Conservation (phyloP, 2,797 vertebrate genomes). For the Labeo calbasu region DNA sequence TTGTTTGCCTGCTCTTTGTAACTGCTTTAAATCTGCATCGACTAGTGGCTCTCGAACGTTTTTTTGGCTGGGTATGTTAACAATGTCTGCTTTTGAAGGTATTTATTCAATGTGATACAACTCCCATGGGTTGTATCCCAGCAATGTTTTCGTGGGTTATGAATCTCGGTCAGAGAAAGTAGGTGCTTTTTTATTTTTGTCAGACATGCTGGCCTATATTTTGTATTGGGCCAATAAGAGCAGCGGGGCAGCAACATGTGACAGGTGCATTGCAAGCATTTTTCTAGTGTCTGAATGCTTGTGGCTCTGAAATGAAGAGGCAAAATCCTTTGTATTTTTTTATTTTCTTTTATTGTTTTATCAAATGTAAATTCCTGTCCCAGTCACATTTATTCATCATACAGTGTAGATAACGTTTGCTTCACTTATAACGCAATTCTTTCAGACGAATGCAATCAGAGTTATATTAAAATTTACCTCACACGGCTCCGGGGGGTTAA, state of each 20-base stretch:
- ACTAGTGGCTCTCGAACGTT: constrained; percentile 25
- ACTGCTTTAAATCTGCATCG: constrained; percentile 19
- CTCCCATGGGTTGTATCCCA: constrained; percentile 21
- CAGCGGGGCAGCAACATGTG: not conserved
- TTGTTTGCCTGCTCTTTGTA: constrained; percentile 27
- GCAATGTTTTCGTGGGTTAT: constrained; percentile 41
- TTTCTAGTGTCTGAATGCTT: constrained; percentile 6
- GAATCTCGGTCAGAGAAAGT: constrained; percentile 27
- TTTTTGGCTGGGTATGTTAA: constrained; percentile 20
- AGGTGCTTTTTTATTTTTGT: not conserved
- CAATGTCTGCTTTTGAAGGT: constrained; percentile 30
- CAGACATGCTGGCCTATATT: constrained; percentile 31
- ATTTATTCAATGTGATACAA: constrained; percentile 25
- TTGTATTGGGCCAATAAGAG: not conserved
- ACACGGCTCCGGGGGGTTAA: too few relatives aligned
- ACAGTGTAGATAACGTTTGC: too few relatives aligned
- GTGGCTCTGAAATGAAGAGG: not conserved
- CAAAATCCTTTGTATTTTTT: too few relatives aligned
- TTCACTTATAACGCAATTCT: too few relatives aligned
- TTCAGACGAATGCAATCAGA: too few relatives aligned
- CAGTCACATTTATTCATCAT: too few relatives aligned
- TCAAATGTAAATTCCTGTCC: too few relatives aligned
- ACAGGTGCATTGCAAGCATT: not conserved
- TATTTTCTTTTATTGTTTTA: too few relatives aligned
- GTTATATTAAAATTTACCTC: too few relatives aligned